These are phyloP conservation scores for Heteromurus nitidus DNA, from an alignment of 2,888 invertebrate genomes.

Conservation along the genomic window DNA sequence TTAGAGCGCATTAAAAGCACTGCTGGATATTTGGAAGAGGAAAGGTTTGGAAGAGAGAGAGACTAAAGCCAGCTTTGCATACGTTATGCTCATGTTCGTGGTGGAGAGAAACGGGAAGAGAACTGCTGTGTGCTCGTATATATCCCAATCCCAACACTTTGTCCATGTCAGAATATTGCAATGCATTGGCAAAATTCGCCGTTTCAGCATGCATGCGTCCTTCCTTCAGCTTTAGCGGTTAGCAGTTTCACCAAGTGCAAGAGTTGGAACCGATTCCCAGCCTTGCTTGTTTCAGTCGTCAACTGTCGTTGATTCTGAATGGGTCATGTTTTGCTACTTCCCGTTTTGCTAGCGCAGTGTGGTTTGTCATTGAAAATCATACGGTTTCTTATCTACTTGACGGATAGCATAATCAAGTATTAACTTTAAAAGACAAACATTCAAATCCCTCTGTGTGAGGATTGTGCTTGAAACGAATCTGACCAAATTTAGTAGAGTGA, in stretches of 20 bases:
- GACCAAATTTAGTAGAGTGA: background rate
- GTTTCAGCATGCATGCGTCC: slow-evolving; percentile 14
- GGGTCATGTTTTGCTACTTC: slow-evolving; percentile 55
- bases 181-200: slow-evolving; percentile 21
- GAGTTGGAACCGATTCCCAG: slow-evolving; percentile 37
- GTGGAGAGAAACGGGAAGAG: background rate
- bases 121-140: background rate
- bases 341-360: slow-evolving; percentile 19
- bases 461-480: background rate
- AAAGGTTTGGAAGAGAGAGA: background rate
- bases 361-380: slow-evolving; percentile 26
- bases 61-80: background rate
- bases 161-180: background rate
- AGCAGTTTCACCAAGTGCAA: slow-evolving; percentile 5
- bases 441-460: too few relatives aligned
- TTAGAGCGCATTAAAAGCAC: background rate
- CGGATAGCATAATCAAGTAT: background rate
- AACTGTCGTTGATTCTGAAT: slow-evolving; percentile 58
- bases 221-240: background rate
- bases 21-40: background rate
- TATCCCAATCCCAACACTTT: background rate
- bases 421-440: background rate
- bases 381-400: background rate
- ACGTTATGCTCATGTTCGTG: background rate
- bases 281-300: slow-evolving; percentile 54